A percentile compares a stretch with the other conserved stretches of the same genome.
Evolutionary conservation across 2,113 vertebrate genomes (phyloP).

Genomic region (pig (Sus scrofa)): T2T-Sscrofa CM000827.6:52083001-52083500

Average conservation of each 20-base stretch:
- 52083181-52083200: neutral
- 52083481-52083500: neutral
- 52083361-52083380: neutral
- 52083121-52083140: neutral
- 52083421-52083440: neutral
- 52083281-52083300: too few species aligned
- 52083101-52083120: neutral
- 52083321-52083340: too few species aligned
- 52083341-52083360: neutral
- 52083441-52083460: neutral
- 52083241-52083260: too few species aligned
- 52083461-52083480: neutral
- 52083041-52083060: neutral
- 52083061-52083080: neutral
- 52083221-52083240: too few species aligned
- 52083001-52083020: neutral
- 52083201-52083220: neutral
- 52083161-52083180: too few species aligned
- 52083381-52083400: neutral
- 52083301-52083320: too few species aligned
- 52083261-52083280: too few species aligned
- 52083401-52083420: neutral
- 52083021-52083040: neutral
- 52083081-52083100: neutral
- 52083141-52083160: neutral